Conservation (phyloP, 2,113 vertebrate genomes). For the Cettia cetti region DNA sequence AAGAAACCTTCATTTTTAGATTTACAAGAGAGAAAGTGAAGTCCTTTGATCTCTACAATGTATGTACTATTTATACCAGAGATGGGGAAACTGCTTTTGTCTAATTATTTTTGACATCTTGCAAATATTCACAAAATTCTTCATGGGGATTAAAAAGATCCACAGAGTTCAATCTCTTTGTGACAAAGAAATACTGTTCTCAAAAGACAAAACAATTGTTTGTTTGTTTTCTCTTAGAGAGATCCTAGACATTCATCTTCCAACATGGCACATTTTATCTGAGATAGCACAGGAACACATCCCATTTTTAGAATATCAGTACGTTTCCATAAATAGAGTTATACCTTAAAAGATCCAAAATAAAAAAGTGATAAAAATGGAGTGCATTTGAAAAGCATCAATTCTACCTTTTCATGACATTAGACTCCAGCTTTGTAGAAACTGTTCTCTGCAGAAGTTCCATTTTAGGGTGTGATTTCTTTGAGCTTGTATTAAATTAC, state of each 20-base stretch:
- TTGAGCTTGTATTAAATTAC: neutral
- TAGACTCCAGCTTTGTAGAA: neutral
- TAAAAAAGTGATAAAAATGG: neutral
- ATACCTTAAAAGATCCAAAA: neutral
- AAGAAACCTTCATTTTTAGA: neutral
- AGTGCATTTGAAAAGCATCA: neutral
- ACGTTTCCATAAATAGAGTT: constrained; percentile 11
- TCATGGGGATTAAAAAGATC: constrained; percentile 46
- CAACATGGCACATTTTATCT: neutral
- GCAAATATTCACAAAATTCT: constrained; percentile 75
- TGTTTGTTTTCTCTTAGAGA: constrained; percentile 41
- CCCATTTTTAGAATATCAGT: constrained; percentile 3
- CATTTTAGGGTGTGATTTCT: neutral
- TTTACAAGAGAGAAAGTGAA: constrained; percentile 39
- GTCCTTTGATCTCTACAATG: constrained; percentile 68
- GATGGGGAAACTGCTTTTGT: constrained; percentile 55
- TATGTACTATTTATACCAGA: constrained; percentile 14
- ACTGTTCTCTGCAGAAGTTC: neutral
- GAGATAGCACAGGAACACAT: neutral
- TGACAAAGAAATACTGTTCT: constrained; percentile 36
- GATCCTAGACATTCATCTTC: constrained; percentile 40
- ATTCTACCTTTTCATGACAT: neutral
- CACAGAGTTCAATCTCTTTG: constrained; percentile 39
- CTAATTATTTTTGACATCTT: constrained; percentile 76
- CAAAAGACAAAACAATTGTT: constrained; percentile 32